A percentile compares a stretch with the other conserved stretches of the same genome.
Conservation (phyloP, 1,140 invertebrate species). For the Homalodisca vitripennis region DNA sequence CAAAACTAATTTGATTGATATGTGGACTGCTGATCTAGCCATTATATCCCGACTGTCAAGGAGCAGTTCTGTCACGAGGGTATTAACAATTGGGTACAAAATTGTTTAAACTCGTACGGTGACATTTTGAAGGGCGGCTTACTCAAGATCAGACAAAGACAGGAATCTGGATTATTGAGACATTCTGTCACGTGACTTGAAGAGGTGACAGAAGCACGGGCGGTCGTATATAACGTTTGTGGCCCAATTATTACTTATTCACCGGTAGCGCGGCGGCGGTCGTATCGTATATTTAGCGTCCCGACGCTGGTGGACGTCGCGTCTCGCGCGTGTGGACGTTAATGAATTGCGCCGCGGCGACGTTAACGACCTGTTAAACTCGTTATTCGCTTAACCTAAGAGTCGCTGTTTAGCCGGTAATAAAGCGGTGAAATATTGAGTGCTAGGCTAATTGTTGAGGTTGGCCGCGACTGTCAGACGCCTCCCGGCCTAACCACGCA, state of each 20-base stretch:
- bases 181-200: too few species aligned
- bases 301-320: not conserved
- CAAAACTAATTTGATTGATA: too few species aligned
- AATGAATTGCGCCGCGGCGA: not conserved
- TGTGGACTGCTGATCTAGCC: too few species aligned
- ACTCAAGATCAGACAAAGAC: too few species aligned
- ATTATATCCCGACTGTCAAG: too few species aligned
- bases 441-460: not conserved
- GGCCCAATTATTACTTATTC: not conserved
- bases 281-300: not conserved
- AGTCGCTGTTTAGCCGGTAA: not conserved
- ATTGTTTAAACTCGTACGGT: too few species aligned
- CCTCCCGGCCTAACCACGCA: not conserved
- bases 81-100: too few species aligned
- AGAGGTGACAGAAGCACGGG: too few species aligned
- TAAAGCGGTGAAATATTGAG: not conserved
- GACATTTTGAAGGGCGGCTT: too few species aligned
- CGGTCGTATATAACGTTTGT: too few species aligned
- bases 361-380: not conserved
- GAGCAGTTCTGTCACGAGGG: too few species aligned
- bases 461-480: not conserved
- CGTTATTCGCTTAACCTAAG: not conserved
- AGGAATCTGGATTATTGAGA: too few species aligned
- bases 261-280: not conserved
- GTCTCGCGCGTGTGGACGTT: not conserved